These are phyloP conservation scores for Strix aluco DNA, from an alignment of 2,113 vertebrate species.

Conservation along the genomic window DNA sequence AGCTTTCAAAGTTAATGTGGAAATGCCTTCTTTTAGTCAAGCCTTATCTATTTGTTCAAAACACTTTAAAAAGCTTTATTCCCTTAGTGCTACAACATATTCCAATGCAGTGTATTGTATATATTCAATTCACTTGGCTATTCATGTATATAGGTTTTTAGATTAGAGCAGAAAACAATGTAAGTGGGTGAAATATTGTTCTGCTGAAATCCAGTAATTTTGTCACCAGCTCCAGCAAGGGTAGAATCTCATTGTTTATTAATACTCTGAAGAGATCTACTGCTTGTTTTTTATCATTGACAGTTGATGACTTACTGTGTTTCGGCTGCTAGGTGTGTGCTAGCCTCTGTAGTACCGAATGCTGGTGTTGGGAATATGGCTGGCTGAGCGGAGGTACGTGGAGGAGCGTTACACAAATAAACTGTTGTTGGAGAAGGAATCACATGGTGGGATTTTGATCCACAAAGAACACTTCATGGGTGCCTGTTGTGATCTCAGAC, in stretches of 20 bases:
- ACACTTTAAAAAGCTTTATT: neutral
- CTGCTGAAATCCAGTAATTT: neutral
- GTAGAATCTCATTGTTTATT: neutral
- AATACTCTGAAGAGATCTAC: neutral
- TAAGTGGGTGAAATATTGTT: neutral
- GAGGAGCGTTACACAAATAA: neutral
- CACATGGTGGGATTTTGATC: neutral
- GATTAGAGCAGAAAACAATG: neutral
- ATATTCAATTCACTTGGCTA: neutral
- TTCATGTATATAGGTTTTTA: neutral
- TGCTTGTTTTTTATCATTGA: neutral
- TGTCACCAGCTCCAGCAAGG: neutral
- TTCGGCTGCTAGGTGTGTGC: neutral
- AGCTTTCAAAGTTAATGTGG: neutral
- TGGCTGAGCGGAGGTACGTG: neutral
- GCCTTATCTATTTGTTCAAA: neutral
- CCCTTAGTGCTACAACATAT: neutral
- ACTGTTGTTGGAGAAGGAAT: neutral
- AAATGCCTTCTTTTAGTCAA: neutral
- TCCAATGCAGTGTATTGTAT: neutral
- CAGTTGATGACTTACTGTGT: neutral
- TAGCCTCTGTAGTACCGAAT: neutral
- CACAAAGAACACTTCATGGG: neutral
- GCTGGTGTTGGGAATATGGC: neutral
- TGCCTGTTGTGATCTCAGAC: neutral